Percentiles rank a stretch among this genome's conserved stretches.
Conservation (phyloP, 2,888 invertebrate genomes). For the Copidosoma aretas region DNA sequence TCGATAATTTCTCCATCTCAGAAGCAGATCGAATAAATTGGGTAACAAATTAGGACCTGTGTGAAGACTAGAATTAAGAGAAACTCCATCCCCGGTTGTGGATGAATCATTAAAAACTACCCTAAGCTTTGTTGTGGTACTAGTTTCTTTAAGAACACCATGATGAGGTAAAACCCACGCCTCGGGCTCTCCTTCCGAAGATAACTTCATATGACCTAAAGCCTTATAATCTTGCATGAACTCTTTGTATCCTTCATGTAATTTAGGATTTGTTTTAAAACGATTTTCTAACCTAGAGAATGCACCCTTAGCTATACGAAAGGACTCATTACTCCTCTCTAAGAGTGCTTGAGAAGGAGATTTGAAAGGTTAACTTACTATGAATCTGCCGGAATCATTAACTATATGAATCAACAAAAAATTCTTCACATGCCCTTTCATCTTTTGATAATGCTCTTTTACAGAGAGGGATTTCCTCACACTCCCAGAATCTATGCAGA, state of each 20-base stretch:
- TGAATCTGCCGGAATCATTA: neutral
- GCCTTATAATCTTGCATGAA: neutral
- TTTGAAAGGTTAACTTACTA: no score
- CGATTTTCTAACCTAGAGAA: neutral
- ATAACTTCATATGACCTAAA: neutral
- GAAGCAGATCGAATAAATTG: neutral
- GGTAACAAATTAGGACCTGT: neutral
- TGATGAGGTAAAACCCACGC: neutral
- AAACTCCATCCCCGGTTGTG: neutral
- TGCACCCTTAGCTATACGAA: neutral
- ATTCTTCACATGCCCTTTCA: neutral
- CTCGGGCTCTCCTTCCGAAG: neutral
- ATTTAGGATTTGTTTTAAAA: neutral
- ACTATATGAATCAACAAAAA: neutral
- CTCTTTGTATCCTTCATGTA: neutral
- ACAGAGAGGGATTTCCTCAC: neutral
- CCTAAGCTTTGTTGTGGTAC: neutral
- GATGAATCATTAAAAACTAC: neutral
- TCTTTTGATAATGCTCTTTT: neutral
- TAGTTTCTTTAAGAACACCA: neutral
- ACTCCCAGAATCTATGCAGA: neutral
- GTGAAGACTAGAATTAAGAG: neutral
- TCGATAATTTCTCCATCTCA: neutral
- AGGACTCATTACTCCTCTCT: no score
- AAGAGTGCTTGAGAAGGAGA: no score